Evolutionary conservation across 1,140 invertebrate genomes (phyloP).

Genomic region (Euschistus heros): DNA sequence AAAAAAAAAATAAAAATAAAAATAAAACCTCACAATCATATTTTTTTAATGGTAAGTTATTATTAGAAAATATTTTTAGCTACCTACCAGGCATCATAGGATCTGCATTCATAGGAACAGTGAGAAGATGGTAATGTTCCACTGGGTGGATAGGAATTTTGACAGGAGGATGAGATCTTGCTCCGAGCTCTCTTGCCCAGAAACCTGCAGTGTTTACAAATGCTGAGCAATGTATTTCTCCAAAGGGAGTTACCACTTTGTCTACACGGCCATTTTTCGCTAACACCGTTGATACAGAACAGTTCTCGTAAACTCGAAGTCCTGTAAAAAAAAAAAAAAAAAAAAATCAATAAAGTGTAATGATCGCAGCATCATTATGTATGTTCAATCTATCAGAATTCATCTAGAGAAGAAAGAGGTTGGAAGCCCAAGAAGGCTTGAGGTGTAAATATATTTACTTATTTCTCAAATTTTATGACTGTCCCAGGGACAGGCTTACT

Average conservation of each 20-base stretch:
- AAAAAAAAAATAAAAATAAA: no score
- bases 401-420: no score
- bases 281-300: constrained; percentile 55
- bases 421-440: no score
- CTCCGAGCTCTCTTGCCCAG: constrained; percentile 68
- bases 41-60: no score
- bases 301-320: constrained; percentile 75
- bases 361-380: no score
- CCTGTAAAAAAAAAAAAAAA: constrained; percentile 44
- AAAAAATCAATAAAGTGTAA: background rate
- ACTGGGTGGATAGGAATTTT: constrained; percentile 87
- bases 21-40: no score
- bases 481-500: no score
- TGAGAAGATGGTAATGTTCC: constrained; percentile 86
- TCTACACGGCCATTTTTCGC: constrained; percentile 52
- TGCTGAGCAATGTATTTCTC: constrained; percentile 70
- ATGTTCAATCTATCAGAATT: no score
- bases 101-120: constrained; percentile 62
- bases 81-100: constrained; percentile 55
- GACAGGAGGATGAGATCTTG: constrained; percentile 69
- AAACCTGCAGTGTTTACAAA: constrained; percentile 88
- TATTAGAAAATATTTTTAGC: no score
- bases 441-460: no score
- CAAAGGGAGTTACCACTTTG: constrained; percentile 64
- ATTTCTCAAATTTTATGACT: no score